Percentiles rank a stretch among this genome's conserved stretches.
Evolutionary conservation across 1,140 invertebrate genomes (phyloP).

Genomic region (Drosophila quadrilineata): DNA sequence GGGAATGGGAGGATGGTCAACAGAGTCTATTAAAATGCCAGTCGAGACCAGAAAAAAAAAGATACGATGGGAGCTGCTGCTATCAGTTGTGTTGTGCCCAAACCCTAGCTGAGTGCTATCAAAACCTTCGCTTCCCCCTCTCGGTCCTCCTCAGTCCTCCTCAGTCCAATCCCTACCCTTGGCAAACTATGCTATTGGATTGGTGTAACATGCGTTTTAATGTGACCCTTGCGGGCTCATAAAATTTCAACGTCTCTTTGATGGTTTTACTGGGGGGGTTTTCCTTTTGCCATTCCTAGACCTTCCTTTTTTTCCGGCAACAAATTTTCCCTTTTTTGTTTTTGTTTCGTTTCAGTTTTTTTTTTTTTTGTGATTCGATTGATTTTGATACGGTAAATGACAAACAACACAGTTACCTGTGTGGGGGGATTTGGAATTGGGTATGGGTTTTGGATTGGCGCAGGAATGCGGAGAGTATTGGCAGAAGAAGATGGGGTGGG

Average conservation of each 20-base stretch:
- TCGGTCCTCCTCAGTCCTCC: constrained; percentile 9
- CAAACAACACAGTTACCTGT: constrained; percentile 29
- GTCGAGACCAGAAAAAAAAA: constrained; percentile 48
- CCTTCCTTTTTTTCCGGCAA: neutral
- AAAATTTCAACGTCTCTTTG: constrained; percentile 57
- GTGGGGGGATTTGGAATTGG: neutral
- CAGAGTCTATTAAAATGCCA: constrained; percentile 78
- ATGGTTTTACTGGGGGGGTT: constrained; percentile 38
- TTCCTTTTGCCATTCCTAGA: neutral
- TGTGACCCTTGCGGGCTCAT: constrained; percentile 78
- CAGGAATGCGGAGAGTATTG: too few species aligned
- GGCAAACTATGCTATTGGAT: constrained; percentile 60
- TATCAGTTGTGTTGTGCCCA: constrained; percentile 22
- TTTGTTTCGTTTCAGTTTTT: neutral
- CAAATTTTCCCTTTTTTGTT: neutral
- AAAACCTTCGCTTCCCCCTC: constrained; percentile 5
- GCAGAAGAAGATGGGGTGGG: constrained; percentile 21
- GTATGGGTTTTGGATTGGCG: too few species aligned
- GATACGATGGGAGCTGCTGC: constrained; percentile 51
- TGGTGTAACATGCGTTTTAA: constrained; percentile 71
- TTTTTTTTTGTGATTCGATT: constrained; percentile 46
- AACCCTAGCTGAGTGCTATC: neutral
- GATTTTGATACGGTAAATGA: constrained; percentile 61
- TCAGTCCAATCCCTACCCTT: too few species aligned
- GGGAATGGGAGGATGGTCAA: constrained; percentile 35